Evolutionary conservation across 1,140 invertebrate species (phyloP).

Genomic region (Hylaeus volcanicus): DNA sequence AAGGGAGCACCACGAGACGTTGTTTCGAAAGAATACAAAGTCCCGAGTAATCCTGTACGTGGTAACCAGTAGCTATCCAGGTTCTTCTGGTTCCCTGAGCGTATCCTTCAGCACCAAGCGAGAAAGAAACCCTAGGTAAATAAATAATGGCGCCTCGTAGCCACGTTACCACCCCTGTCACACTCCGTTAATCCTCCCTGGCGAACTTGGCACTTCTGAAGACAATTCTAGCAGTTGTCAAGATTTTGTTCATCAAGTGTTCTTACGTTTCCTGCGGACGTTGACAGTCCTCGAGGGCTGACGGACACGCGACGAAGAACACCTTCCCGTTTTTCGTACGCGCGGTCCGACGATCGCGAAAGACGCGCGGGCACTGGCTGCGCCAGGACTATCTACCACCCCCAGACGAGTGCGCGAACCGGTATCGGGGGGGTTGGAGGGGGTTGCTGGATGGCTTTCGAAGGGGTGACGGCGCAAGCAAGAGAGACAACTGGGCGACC

Average conservation of each 20-base stretch:
- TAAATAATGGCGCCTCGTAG: not conserved
- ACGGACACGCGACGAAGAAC: constrained; percentile 61
- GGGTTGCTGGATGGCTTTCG: constrained; percentile 54
- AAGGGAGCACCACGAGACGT: too few species aligned
- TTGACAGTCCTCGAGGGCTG: not conserved
- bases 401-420: constrained; percentile 71
- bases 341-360: constrained; percentile 78
- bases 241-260: too few species aligned
- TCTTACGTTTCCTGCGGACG: too few species aligned
- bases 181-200: not conserved
- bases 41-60: not conserved
- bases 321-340: constrained; percentile 66
- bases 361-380: constrained; percentile 79
- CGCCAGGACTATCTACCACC: constrained; percentile 68
- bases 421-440: constrained; percentile 51
- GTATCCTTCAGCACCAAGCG: not conserved
- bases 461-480: constrained; percentile 55
- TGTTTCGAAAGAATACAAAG: not conserved
- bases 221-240: too few species aligned
- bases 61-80: too few species aligned
- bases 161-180: not conserved
- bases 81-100: too few species aligned
- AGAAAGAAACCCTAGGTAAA: not conserved
- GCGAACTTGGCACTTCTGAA: not conserved
- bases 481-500: constrained; percentile 25